These are phyloP conservation scores for Rhea pennata DNA, from an alignment of 2,113 vertebrate genomes.

Conservation along the genomic window DNA sequence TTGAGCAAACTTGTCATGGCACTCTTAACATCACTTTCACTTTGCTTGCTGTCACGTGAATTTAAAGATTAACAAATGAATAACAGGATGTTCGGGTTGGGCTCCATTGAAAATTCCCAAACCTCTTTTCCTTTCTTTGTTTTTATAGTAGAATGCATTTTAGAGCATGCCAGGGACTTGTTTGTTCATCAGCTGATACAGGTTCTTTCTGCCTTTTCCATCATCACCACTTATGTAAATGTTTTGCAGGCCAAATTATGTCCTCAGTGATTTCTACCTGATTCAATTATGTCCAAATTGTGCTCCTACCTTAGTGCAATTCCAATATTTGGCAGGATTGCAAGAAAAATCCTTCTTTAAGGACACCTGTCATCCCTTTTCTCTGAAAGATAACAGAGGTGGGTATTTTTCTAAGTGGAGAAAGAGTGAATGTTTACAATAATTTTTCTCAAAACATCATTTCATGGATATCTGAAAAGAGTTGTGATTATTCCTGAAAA, in stretches of 20 bases:
- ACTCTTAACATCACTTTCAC: slow-evolving; percentile 11
- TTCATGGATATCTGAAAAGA: background rate
- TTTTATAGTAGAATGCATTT: slow-evolving; percentile 1
- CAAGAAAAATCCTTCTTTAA: background rate
- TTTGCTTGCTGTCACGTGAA: slow-evolving; percentile 34
- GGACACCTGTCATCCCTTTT: background rate
- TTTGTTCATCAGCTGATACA: background rate
- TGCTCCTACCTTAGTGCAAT: background rate
- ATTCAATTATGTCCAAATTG: background rate
- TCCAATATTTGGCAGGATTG: background rate
- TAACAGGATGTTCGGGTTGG: slow-evolving; percentile 27
- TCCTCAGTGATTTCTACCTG: background rate
- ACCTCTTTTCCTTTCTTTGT: slow-evolving; percentile 33
- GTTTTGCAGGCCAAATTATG: background rate
- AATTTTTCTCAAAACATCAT: background rate
- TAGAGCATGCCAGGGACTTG: background rate
- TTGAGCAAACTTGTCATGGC: slow-evolving; percentile 33
- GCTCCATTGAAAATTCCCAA: slow-evolving; percentile 1
- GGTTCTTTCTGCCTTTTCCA: background rate
- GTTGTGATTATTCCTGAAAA: background rate
- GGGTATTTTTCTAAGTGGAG: background rate
- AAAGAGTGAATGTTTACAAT: background rate
- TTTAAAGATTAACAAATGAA: slow-evolving; percentile 59
- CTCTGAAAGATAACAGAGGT: background rate
- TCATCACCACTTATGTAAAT: background rate